phyloP scores from a whole-genome alignment of 2,113 vertebrate species.

The Ochotona curzoniae region DNA sequence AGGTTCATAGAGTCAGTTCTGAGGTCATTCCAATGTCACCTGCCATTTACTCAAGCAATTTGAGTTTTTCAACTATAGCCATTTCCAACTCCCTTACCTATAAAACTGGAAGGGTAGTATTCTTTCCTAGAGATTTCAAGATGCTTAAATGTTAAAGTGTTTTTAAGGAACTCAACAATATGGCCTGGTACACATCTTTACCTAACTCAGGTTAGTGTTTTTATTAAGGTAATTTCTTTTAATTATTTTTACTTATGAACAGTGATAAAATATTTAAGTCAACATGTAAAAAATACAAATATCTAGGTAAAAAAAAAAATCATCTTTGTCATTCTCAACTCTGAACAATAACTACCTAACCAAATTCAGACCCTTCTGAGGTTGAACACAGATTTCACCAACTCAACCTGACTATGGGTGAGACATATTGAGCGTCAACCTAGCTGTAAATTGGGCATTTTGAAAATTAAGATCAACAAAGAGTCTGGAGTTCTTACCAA shows the following conservation, averaged over 20 bases:
- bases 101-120: background rate
- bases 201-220: background rate
- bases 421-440: background rate
- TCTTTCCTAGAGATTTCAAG: background rate
- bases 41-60: background rate
- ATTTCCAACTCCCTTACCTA: background rate
- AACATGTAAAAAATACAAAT: constrained; percentile 5
- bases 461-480: background rate
- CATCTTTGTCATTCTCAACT: background rate
- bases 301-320: background rate
- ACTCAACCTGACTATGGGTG: background rate
- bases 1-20: background rate
- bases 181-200: background rate
- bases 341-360: background rate
- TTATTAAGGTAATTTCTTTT: background rate
- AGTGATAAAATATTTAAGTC: background rate
- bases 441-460: background rate
- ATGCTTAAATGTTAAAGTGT: background rate
- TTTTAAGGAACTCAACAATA: background rate
- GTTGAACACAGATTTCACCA: background rate
- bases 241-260: constrained; percentile 2
- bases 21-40: background rate
- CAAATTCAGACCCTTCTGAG: background rate
- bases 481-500: background rate
- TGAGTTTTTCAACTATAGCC: background rate